phyloP scores from a whole-genome alignment of 2,113 vertebrate species.

The Sitta europaea region DNA sequence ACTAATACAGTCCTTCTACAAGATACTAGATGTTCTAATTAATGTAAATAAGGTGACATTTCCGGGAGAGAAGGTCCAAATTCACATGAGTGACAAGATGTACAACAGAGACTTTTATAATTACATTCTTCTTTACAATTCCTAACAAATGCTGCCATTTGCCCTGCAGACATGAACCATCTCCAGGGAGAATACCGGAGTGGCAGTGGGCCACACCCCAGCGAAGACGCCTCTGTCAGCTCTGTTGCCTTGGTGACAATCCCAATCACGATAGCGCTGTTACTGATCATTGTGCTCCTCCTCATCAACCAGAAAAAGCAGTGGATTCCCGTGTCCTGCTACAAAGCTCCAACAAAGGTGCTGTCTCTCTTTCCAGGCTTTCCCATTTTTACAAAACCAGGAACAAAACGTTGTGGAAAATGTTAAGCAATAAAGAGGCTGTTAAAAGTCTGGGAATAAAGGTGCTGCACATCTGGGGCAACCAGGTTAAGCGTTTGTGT shows the following conservation, averaged over 20 bases:
- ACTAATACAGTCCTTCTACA: not conserved
- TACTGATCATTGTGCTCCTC: constrained; percentile 78
- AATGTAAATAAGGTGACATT: not conserved
- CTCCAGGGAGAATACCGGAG: constrained; percentile 82
- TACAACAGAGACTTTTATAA: not conserved
- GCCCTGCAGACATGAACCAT: constrained; percentile 76
- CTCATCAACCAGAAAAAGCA: constrained; percentile 86
- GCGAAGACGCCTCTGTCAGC: constrained; percentile 69
- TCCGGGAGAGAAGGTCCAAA: not conserved
- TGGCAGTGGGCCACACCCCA: constrained; percentile 55
- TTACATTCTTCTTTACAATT: not conserved
- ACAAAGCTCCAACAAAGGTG: constrained; percentile 87
- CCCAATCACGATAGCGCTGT: constrained; percentile 77
- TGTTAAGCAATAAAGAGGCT: not conserved
- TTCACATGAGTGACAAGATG: not conserved
- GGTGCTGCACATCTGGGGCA: not conserved
- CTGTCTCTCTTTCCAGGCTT: not conserved
- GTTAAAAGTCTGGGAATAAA: not conserved
- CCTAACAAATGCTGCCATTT: not conserved
- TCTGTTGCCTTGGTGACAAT: constrained; percentile 80
- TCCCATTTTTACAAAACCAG: not conserved
- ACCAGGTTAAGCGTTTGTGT: not conserved
- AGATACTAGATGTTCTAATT: not conserved
- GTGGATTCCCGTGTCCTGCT: constrained; percentile 87
- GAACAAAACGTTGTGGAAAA: not conserved